Conservation (phyloP, 2,113 vertebrate genomes). For the Mohoua ochrocephala region DNA sequence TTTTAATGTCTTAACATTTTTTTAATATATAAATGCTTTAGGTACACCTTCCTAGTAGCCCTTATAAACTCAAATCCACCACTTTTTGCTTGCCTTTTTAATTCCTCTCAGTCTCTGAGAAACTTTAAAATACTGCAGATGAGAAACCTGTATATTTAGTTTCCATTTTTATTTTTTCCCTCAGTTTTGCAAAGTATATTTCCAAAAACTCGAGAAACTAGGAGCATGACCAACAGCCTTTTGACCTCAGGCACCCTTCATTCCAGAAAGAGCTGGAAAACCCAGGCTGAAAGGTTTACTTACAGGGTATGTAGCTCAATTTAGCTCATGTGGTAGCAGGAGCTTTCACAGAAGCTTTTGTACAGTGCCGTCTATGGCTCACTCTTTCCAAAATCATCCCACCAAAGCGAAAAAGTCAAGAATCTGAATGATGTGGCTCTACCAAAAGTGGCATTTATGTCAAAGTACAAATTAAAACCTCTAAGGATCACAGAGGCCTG, state of each 20-base stretch:
- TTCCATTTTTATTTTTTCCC: background rate
- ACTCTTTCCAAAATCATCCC: background rate
- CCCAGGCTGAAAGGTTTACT: background rate
- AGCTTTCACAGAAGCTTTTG: background rate
- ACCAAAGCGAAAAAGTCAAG: background rate
- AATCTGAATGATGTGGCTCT: background rate
- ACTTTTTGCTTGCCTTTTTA: background rate
- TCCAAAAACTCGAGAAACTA: background rate
- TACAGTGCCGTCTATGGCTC: background rate
- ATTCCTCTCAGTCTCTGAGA: background rate
- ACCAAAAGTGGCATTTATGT: background rate
- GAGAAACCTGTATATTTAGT: background rate
- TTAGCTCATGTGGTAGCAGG: background rate
- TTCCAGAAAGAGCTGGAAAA: background rate
- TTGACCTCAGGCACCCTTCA: background rate
- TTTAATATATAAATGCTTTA: background rate
- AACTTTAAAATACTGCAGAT: background rate
- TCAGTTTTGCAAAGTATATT: background rate
- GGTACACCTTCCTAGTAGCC: background rate
- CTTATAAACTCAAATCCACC: background rate
- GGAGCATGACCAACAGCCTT: background rate
- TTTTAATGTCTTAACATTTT: background rate
- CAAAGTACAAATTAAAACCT: conserved; percentile 13
- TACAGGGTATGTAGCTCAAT: background rate
- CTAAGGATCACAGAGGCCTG: background rate